phyloP scores from a whole-genome alignment of 2,797 vertebrate species.

The Cirrhinus molitorella region DNA sequence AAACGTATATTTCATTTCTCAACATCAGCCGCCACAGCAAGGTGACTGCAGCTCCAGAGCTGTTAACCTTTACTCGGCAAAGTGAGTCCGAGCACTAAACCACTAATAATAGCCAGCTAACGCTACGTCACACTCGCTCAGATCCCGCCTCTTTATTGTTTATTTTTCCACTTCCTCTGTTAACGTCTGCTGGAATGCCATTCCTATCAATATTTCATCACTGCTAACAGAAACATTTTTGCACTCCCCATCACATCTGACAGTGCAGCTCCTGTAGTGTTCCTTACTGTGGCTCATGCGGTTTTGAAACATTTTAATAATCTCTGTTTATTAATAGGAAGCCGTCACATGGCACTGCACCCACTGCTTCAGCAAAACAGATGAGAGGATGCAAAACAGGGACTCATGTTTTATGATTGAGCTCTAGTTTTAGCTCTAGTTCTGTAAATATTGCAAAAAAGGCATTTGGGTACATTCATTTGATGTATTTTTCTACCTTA shows the following conservation, averaged over 20 bases:
- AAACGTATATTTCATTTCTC: slow-evolving; percentile 20
- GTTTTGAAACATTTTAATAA: neutral
- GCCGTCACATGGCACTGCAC: neutral
- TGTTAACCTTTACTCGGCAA: slow-evolving; percentile 5
- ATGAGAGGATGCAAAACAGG: neutral
- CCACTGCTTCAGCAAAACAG: neutral
- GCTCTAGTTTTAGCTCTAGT: no score
- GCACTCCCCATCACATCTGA: neutral
- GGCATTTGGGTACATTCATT: neutral
- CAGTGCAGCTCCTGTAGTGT: neutral
- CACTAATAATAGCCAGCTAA: slow-evolving; percentile 5
- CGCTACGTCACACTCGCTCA: neutral
- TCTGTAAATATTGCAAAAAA: neutral
- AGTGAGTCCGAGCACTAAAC: neutral
- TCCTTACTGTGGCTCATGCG: neutral
- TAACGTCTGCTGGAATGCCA: neutral
- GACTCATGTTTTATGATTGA: neutral
- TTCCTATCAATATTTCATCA: slow-evolving; percentile 5
- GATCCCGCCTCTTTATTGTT: neutral
- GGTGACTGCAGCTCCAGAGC: slow-evolving; percentile 2
- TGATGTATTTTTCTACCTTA: neutral
- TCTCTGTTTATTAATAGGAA: neutral
- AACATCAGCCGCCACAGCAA: slow-evolving; percentile 8
- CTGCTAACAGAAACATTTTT: neutral
- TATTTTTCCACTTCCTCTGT: neutral